Conservation (phyloP, 2,888 invertebrate genomes). For the Malachius bipustulatus region DNA sequence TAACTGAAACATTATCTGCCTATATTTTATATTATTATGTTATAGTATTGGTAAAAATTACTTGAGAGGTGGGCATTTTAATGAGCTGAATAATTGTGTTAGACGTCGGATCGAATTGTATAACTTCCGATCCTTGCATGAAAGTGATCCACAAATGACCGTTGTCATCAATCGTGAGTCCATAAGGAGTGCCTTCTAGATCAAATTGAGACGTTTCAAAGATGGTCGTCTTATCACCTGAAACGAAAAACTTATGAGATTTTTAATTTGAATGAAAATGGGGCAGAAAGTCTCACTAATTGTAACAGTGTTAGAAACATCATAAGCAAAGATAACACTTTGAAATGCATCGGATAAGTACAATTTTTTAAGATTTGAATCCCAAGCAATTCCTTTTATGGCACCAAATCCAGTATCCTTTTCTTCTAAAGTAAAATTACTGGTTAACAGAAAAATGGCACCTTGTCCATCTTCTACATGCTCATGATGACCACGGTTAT, state of each 20-base stretch:
- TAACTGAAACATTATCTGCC: conserved; percentile 16
- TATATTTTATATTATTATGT: conserved; percentile 8
- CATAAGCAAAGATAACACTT: no score
- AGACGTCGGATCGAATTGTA: conserved; percentile 41
- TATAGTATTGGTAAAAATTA: conserved; percentile 26
- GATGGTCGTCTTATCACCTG: conserved; percentile 46
- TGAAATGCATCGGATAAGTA: no score
- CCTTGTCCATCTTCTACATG: no score
- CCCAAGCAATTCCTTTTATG: no score
- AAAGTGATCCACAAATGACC: conserved; percentile 69
- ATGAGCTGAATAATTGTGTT: conserved; percentile 45
- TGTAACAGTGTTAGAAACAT: no score
- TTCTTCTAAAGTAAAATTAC: no score
- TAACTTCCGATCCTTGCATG: conserved; percentile 51
- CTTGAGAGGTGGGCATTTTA: conserved; percentile 51
- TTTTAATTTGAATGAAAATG: no score
- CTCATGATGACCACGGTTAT: no score
- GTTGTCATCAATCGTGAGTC: conserved; percentile 43
- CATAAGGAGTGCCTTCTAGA: conserved; percentile 46
- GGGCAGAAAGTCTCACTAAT: no score
- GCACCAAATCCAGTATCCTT: no score
- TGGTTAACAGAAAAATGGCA: no score
- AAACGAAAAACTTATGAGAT: background rate
- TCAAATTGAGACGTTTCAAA: conserved; percentile 40
- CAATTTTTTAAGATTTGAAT: no score